Base-by-base conservation (phyloP, 1,140 invertebrate genomes). In the Antheraea mylitta region DNA sequence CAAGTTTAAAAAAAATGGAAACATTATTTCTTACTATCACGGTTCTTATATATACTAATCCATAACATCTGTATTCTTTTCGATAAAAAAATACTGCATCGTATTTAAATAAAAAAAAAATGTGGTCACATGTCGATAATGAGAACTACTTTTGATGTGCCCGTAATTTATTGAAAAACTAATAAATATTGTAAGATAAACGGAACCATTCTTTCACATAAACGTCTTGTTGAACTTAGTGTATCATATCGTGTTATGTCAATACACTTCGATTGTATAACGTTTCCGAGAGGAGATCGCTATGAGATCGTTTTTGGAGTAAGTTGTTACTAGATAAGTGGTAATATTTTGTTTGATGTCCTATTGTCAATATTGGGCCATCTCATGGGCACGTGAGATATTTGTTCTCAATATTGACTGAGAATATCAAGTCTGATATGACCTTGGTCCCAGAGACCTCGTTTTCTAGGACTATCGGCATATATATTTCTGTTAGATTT, bases 321-420 rank as follows among this genome's bases (percentile, higher is more conserved):
- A 76, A 83, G 78, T 85, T 87, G 85, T 87, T 85, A 83, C 72
- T 75, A 87, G 87, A 90, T 89, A 90, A 89, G 83, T 90, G 83
- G 87, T 91, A 87, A 90, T 91, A 91, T 88, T 85, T 77, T 91
- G 77, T 88, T 87, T 89, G 84, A 89, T 82, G 82, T 81, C 69
- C 73, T 73, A 77, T 78, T 69, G 86, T 85, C 85, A 91, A 91
- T 91, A 91, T 91, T 89, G 80, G 76, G 68, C 76, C 77, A 76
- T 86, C 83, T 76, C 83, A 80, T 83, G 75, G 85, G 76, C 82
- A 83, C 86, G 88, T 87, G 88, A 87, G 81, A 87, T 91, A 83
- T 91, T 91, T 83, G 88, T 86, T 81, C 73, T 78, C 72, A 82
- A 86, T 91, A 84, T 91, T 91, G 83, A 89, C 88, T 64, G 72